A percentile compares a stretch with the other conserved stretches of the same genome.
These are phyloP conservation scores for Palythoa caribaeorum DNA, from an alignment of 92 coral and sea anemone species.

Conservation along the genomic window DNA sequence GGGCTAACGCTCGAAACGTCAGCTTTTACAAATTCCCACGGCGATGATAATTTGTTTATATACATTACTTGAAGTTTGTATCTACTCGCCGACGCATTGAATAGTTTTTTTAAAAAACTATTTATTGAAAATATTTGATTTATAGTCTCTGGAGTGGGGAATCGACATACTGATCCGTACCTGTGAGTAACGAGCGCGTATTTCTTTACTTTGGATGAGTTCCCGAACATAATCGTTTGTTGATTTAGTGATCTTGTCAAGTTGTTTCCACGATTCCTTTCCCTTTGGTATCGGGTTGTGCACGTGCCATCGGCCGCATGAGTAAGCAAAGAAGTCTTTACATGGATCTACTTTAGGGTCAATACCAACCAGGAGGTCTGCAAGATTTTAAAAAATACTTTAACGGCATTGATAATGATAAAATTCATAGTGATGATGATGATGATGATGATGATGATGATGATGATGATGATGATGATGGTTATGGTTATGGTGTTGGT, in stretches of 20 bases:
- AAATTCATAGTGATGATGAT: background rate
- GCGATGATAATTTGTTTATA: too few relatives aligned
- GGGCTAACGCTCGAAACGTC: too few relatives aligned
- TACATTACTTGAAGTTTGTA: too few relatives aligned
- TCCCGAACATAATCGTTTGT: slow-evolving; percentile 56
- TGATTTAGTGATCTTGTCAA: slow-evolving; percentile 50
- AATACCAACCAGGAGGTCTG: slow-evolving; percentile 60
- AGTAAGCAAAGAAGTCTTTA: slow-evolving; percentile 72
- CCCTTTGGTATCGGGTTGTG: slow-evolving; percentile 67
- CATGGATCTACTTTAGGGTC: slow-evolving; percentile 76
- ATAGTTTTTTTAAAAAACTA: too few relatives aligned
- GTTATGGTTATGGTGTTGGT: background rate
- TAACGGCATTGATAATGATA: background rate
- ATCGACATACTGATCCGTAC: slow-evolving; percentile 30
- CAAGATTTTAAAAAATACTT: background rate
- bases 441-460: background rate
- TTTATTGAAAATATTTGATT: too few relatives aligned
- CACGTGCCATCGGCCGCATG: slow-evolving; percentile 78
- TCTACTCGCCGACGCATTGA: too few relatives aligned
- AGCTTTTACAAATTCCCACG: too few relatives aligned
- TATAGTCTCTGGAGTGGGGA: too few relatives aligned
- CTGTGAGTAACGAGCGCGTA: slow-evolving; percentile 62
- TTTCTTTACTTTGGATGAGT: slow-evolving; percentile 62
- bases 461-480: background rate
- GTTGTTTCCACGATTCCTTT: slow-evolving; percentile 62